Conservation (phyloP, 1,140 invertebrate species). For the Trichonephila clavata region DNA sequence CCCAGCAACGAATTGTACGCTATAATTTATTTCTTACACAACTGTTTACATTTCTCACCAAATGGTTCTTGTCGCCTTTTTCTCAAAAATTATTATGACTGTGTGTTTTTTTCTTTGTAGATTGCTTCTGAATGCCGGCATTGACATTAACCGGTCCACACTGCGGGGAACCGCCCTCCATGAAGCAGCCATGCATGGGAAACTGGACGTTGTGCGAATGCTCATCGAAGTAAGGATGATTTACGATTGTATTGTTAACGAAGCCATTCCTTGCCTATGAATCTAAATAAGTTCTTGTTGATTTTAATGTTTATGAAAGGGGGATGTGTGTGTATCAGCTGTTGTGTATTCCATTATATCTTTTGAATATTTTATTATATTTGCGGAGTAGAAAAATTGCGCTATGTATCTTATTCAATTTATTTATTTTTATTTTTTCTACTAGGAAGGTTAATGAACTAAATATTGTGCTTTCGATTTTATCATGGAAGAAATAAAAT, state of each 20-base stretch:
- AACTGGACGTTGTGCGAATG: constrained; percentile 81
- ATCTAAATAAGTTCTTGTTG: not conserved
- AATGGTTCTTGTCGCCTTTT: not conserved
- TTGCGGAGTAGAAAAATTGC: no score
- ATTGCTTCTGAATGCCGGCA: constrained; percentile 81
- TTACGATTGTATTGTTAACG: not conserved
- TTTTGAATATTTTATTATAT: no score
- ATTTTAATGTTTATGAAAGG: not conserved
- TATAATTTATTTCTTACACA: no score
- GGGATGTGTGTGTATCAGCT: not conserved
- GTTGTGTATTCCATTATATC: not conserved
- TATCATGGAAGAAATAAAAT: no score
- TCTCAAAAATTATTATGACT: not conserved
- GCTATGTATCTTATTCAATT: no score
- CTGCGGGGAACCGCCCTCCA: constrained; percentile 82
- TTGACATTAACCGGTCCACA: constrained; percentile 81
- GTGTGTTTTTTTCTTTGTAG: constrained; percentile 78
- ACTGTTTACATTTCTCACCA: no score
- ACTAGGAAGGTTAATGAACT: no score
- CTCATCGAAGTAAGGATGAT: constrained; percentile 80
- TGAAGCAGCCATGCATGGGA: constrained; percentile 82
- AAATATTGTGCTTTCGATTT: no score
- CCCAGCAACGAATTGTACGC: no score
- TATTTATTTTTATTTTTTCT: no score
- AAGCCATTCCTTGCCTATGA: not conserved